Evolutionary conservation across 1,140 invertebrate species (phyloP).

Genomic region (Drosophila yakuba): DNA sequence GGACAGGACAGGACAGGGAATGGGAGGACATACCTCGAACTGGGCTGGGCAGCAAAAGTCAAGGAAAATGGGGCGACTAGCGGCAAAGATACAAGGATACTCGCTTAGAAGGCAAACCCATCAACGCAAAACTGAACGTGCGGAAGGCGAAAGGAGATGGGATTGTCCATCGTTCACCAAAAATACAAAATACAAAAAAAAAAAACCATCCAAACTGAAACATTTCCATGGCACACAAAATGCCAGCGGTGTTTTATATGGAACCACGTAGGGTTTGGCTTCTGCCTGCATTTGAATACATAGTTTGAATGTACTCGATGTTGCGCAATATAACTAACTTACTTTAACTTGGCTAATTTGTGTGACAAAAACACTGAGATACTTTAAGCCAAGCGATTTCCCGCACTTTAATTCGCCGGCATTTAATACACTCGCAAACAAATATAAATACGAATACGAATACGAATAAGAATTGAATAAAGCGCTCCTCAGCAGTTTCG

Average conservation of each 20-base stretch:
- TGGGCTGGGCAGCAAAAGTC: conserved; percentile 11
- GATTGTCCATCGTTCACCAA: neutral
- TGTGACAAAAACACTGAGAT: no score
- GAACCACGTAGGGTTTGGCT: no score
- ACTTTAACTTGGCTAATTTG: no score
- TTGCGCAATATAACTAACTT: no score
- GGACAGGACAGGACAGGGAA: neutral
- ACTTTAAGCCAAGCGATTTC: no score
- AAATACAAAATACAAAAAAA: no score
- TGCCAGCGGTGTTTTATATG: no score
- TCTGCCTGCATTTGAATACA: no score
- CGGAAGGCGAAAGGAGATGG: neutral
- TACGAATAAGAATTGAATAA: neutral
- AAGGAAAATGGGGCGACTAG: neutral
- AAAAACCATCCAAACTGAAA: neutral
- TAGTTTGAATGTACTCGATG: no score
- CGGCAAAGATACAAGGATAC: neutral
- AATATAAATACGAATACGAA: neutral
- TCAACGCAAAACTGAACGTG: neutral
- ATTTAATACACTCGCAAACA: neutral
- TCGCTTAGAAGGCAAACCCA: neutral
- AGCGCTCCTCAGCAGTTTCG: neutral
- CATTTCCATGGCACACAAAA: no score
- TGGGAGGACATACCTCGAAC: conserved; percentile 4
- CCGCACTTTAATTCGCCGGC: no score